Percentiles rank a stretch among this genome's conserved stretches.
Conservation (phyloP, 2,888 invertebrate genomes). For the Drosophila demipolita region DNA sequence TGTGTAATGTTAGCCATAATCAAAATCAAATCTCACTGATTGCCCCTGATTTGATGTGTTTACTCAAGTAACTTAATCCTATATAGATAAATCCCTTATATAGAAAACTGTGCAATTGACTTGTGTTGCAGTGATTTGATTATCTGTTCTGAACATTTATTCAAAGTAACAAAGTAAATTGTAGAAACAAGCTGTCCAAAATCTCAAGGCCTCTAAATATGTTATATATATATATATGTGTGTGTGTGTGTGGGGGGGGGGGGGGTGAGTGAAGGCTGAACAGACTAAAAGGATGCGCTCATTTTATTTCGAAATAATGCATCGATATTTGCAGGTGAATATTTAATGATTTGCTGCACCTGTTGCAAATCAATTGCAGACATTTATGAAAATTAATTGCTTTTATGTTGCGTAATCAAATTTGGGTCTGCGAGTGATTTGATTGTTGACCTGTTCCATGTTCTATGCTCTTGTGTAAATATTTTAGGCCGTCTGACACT, state of each 20-base stretch:
- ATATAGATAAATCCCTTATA: background rate
- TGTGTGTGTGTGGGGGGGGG: too few relatives aligned
- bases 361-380: slow-evolving; percentile 21
- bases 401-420: slow-evolving; percentile 21
- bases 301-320: background rate
- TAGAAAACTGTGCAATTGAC: background rate
- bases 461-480: slow-evolving; percentile 31
- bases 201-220: background rate
- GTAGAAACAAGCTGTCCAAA: background rate
- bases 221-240: too few relatives aligned
- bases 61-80: too few relatives aligned
- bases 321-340: background rate
- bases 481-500: slow-evolving; percentile 31
- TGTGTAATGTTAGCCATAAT: slow-evolving; percentile 33
- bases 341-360: background rate
- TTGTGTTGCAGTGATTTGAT: too few relatives aligned
- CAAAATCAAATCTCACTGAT: background rate
- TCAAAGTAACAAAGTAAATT: too few relatives aligned
- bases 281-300: background rate
- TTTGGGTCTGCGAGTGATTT: slow-evolving; percentile 32
- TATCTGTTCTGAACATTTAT: background rate
- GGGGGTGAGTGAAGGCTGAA: background rate
- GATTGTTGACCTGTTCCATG: slow-evolving; percentile 16
- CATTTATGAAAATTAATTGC: slow-evolving; percentile 26
- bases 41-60: background rate